Evolutionary conservation across 2,888 invertebrate genomes (phyloP), one percentile per base, ranked within the genome.

Genomic region (Aleiodes leptofemur): DNA sequence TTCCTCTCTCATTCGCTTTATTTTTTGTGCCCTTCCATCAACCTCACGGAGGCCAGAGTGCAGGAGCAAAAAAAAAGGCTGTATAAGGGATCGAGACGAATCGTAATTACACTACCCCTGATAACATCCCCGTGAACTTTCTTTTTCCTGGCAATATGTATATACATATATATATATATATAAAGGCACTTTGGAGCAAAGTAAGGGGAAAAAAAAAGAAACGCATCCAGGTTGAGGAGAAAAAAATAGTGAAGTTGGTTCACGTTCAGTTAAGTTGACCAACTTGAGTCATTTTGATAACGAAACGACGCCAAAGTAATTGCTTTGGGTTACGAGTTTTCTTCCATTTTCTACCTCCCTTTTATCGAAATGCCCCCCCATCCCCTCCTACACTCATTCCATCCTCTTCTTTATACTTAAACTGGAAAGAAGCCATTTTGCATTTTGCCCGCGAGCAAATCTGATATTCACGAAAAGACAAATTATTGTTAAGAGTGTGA

Each of bases 291-390:
- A 79, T 81, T 80, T 79, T 81, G 82, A 83, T 83, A 84, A 83
- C 80, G 80, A 81, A 82, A 82, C 79, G 83, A 81, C 80, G 78
- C 78, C 70, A 55, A 74, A 81, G 82, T 83, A 83, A 83, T 82
- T 84, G 83, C 38, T 61, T 61, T 38, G 61, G 61, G 57, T 57
- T 57, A 57, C 61, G 61, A 57, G 57, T 57, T 57, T 57, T 57
- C 57, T 23, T 57, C 57, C 57, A 57, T 57, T 57, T 57, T 57
- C 57, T 57, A 57, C 57, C 29, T 77, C 73, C 69, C 59, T 51
- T n/a, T 29, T 38, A 14, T 56, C n/a, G 50, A 23, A 55, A 43
- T 57, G 56, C 43, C n/a, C 16, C 23, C 23, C 23, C 23, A 23
- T 1, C 23, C 23, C 23, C 23, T 23, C 23, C 23, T 1, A 23